Evolutionary conservation across 2,113 vertebrate genomes (phyloP).

Genomic region (Corythaeola cristata): DNA sequence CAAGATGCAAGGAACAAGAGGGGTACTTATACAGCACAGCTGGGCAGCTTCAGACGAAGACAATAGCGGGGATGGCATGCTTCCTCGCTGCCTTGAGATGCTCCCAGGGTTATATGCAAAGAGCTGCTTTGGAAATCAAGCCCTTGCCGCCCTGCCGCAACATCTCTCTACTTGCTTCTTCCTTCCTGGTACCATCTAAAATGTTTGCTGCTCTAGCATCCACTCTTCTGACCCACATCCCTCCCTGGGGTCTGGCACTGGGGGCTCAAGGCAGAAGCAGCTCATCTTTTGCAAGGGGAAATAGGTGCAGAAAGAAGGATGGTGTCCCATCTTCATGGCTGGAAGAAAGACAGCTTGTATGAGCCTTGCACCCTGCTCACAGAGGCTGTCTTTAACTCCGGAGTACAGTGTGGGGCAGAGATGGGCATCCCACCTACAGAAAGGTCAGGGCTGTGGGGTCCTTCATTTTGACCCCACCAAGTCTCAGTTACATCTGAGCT

Average conservation of each 20-base stretch:
- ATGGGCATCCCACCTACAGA: not conserved
- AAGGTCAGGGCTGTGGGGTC: not conserved
- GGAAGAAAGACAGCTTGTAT: not conserved
- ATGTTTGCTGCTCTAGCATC: not conserved
- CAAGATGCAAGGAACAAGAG: conserved; percentile 23
- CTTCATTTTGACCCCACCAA: not conserved
- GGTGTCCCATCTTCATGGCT: not conserved
- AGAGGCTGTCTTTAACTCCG: not conserved
- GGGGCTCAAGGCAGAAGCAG: not conserved
- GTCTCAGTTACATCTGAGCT: not conserved
- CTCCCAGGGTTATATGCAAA: not conserved
- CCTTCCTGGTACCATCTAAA: not conserved
- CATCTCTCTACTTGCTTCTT: not conserved
- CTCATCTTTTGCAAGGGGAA: not conserved
- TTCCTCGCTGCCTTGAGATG: conserved; percentile 15
- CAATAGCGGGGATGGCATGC: not conserved
- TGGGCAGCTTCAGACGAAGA: conserved; percentile 8
- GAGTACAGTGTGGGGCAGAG: not conserved
- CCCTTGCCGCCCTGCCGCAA: not conserved
- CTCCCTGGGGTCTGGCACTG: not conserved
- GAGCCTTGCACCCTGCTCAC: not conserved
- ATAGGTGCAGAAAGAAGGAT: not conserved
- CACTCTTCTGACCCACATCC: not conserved
- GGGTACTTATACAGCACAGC: conserved; percentile 32
- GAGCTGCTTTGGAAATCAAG: conserved; percentile 7